Conservation (phyloP, 1,140 invertebrate genomes). For the Hylyphantes graminicola region DNA sequence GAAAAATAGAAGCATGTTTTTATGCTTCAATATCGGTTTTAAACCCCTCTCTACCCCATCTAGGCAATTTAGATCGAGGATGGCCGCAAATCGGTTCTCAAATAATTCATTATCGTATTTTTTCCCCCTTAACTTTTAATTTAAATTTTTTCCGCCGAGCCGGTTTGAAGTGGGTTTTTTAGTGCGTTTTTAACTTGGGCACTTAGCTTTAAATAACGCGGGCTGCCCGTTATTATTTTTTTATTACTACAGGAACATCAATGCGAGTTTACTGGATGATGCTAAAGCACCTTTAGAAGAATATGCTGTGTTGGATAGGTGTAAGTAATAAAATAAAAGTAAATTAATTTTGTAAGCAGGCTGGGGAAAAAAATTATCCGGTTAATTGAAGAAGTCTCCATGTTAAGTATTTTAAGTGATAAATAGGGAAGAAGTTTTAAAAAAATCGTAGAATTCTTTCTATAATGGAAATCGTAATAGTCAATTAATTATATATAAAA, state of each 20-base stretch:
- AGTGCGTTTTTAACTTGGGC: slow-evolving; percentile 20
- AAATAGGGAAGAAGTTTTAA: not conserved
- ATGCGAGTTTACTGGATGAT: slow-evolving; percentile 19
- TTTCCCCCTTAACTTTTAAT: slow-evolving; percentile 60
- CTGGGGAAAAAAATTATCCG: slow-evolving; percentile 13
- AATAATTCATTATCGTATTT: slow-evolving; percentile 61
- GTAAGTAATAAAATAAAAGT: slow-evolving; percentile 61
- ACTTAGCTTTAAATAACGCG: slow-evolving; percentile 24
- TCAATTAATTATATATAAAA: no score
- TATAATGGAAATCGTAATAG: no score
- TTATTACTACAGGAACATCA: not conserved
- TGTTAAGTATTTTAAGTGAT: not conserved
- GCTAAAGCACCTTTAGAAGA: slow-evolving; percentile 20
- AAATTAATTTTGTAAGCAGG: slow-evolving; percentile 32
- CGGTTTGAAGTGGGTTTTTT: slow-evolving; percentile 31
- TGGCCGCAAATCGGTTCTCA: slow-evolving; percentile 56
- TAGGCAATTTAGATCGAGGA: slow-evolving; percentile 41
- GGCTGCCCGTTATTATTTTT: not conserved
- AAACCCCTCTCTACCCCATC: slow-evolving; percentile 16
- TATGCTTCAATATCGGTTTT: slow-evolving; percentile 58
- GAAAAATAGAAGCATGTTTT: slow-evolving; percentile 48
- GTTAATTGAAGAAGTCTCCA: slow-evolving; percentile 14
- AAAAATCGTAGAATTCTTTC: no score
- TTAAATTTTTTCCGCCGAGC: slow-evolving; percentile 52
- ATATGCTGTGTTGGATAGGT: slow-evolving; percentile 25